Base-by-base conservation (phyloP, 2,797 vertebrate species). In the Enteromius anoplus region DNA sequence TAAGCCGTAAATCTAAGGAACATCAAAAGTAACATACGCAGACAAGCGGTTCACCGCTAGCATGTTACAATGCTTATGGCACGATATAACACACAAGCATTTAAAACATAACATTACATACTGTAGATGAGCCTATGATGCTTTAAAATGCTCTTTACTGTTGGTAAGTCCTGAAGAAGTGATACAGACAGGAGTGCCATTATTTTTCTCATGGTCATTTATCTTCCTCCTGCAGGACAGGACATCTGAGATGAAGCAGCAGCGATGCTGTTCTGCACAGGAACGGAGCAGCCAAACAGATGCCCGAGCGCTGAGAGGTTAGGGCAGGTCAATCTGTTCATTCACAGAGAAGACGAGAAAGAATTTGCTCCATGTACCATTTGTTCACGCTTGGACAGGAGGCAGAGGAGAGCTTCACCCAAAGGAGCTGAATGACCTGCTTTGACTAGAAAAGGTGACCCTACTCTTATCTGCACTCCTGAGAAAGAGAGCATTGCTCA, bases 281-380 rank as follows among this genome's bases (percentile, higher is more conserved):
- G 81, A 75, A 3, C 55, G 78, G 72, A 89, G 91, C 92, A 87
- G 87, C 91, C 89, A 78, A 90, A 90, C 95, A 95, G 93, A 94
- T 95, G 94, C 90, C 91, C 76, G 19, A 66, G 92, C 87, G 91
- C 65, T 89, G 87, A 88, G 90, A 92, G 94, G 93, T 93, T 93
- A 91, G 32, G 3, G n/a, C 85, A 86, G 92, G 93, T 95, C 93
- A 93, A 92, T 91, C 92, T 89, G 87, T 85, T 91, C 92, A 91
- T 92, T 94, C 92, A 93, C 71, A 90, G 87, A 91, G 90, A 90
- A 85, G 87, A 93, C 91, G 91, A 92, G 92, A 90, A 90, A 91
- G 89, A 87, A 89, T 93, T 93, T 93, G 91, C 91, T 92, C 92
- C 90, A 88, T 85, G 88, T 75, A 90, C 64, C 88, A 84, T 88